Conservation (phyloP, 2,888 invertebrate species). For the Lottia gigantea region DNA sequence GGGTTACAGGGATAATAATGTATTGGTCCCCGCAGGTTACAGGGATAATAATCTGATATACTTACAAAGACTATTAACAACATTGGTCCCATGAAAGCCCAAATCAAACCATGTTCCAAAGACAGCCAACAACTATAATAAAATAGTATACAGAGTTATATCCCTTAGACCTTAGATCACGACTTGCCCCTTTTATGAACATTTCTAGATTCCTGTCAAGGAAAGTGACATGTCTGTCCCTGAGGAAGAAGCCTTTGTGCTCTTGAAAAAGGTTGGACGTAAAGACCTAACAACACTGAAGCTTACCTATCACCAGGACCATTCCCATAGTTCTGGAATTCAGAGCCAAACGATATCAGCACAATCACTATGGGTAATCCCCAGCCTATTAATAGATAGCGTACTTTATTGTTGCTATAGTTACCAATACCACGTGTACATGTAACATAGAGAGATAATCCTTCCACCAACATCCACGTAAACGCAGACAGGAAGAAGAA, state of each 20-base stretch:
- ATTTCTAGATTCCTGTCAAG: too few relatives aligned
- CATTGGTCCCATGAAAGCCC: constrained; percentile 53
- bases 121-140: constrained; percentile 49
- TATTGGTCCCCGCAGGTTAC: too few relatives aligned
- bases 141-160: neutral
- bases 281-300: neutral
- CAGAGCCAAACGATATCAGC: constrained; percentile 40
- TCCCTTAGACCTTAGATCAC: too few relatives aligned
- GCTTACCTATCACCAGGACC: constrained; percentile 43
- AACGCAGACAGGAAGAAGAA: constrained; percentile 49
- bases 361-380: constrained; percentile 46
- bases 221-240: too few relatives aligned
- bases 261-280: too few relatives aligned
- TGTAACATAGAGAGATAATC: constrained; percentile 44
- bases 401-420: constrained; percentile 39
- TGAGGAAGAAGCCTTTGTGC: too few relatives aligned
- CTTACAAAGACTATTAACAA: constrained; percentile 43
- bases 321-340: constrained; percentile 45
- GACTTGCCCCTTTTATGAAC: too few relatives aligned
- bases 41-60: neutral
- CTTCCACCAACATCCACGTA: constrained; percentile 53
- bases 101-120: constrained; percentile 44
- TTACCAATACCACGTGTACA: constrained; percentile 44
- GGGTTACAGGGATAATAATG: too few relatives aligned
- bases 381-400: constrained; percentile 48